Conservation (phyloP, 2,797 vertebrate genomes). For the Anas flavirostris region DNA sequence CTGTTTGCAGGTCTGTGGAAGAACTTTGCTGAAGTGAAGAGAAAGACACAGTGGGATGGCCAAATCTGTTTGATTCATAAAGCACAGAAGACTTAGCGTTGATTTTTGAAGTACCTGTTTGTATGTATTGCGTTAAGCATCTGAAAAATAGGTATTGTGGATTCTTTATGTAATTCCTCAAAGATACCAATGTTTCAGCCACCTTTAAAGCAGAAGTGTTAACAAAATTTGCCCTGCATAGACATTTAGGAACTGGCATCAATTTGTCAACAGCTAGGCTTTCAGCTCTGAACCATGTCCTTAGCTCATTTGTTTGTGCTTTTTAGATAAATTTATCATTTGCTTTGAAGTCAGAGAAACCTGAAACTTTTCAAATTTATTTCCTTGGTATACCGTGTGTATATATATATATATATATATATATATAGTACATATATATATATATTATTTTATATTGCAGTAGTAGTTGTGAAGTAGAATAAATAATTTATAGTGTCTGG, state of each 20-base stretch:
- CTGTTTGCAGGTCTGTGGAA: neutral
- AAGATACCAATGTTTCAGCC: neutral
- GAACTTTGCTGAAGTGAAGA: neutral
- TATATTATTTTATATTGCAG: neutral
- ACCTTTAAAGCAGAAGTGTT: neutral
- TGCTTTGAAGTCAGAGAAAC: neutral
- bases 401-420: neutral
- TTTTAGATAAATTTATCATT: neutral
- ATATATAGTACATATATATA: too few species aligned
- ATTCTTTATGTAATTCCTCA: neutral
- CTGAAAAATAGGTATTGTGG: neutral
- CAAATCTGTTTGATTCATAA: neutral
- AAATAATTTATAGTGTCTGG: neutral
- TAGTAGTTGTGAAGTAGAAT: neutral
- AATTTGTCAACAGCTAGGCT: neutral
- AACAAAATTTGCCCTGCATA: neutral
- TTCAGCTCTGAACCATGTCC: neutral
- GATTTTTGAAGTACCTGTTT: neutral
- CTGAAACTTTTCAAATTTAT: neutral
- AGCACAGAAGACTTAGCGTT: neutral
- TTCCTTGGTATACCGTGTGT: neutral
- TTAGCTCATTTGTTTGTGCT: neutral
- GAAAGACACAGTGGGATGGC: neutral
- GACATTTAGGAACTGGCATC: neutral
- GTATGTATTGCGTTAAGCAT: neutral